Evolutionary conservation across 1,140 invertebrate genomes (phyloP).

Genomic region (Polypedilum pembai): DNA sequence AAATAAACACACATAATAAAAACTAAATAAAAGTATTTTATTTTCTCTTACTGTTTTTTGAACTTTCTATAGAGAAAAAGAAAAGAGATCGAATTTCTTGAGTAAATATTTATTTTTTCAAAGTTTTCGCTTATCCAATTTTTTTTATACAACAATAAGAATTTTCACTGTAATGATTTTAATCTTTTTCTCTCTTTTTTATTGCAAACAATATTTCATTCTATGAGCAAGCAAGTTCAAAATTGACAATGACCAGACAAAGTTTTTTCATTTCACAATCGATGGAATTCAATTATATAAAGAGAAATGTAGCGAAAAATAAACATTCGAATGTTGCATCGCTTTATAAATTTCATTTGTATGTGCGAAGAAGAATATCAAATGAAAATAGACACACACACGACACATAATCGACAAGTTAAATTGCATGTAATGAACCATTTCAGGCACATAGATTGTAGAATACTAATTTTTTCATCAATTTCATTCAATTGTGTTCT

Average conservation of each 20-base stretch:
- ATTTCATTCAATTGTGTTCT: background rate
- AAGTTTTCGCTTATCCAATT: background rate
- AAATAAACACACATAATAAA: no score
- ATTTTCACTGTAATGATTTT: background rate
- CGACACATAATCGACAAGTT: background rate
- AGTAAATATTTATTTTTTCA: slow-evolving; percentile 3
- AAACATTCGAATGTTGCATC: no score
- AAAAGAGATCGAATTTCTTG: slow-evolving; percentile 2
- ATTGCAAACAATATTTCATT: background rate
- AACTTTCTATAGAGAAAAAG: no score
- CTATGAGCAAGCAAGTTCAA: background rate
- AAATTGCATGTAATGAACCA: slow-evolving; percentile 9
- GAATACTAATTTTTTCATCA: background rate
- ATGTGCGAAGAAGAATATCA: background rate
- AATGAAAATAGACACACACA: background rate
- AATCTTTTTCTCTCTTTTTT: background rate
- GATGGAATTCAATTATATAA: background rate
- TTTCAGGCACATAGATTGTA: background rate
- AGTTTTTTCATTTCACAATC: background rate
- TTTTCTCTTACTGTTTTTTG: slow-evolving; percentile 12
- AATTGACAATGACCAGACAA: slow-evolving; percentile 11
- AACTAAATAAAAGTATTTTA: background rate
- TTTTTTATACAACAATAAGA: background rate
- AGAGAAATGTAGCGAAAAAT: no score
- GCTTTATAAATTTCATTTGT: no score